phyloP scores from a whole-genome alignment of 1,140 invertebrate species.

The Leptestheria dahalacensis region DNA sequence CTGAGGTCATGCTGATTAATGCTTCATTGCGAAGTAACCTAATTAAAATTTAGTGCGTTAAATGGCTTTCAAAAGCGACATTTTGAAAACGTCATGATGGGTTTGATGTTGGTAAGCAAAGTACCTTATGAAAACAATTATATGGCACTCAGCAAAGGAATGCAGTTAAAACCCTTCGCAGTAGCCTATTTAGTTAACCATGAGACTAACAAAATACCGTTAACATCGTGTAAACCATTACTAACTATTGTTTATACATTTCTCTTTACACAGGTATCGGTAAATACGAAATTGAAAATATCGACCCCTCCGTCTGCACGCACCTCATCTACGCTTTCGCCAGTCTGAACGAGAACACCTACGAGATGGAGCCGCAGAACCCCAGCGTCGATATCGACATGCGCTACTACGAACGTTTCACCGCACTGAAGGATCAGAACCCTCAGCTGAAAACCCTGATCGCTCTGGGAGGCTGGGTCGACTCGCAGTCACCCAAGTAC shows the following conservation, averaged over 20 bases:
- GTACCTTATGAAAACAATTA: no score
- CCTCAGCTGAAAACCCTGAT: constrained; percentile 36
- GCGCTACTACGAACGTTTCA: constrained; percentile 35
- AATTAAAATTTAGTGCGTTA: no score
- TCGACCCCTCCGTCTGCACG: constrained; percentile 56
- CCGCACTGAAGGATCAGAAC: constrained; percentile 35
- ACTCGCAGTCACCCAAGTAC: constrained; percentile 35
- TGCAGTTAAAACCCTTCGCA: no score
- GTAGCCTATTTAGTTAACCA: no score
- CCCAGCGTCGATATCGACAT: constrained; percentile 36
- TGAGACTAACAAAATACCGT: no score
- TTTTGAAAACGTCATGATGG: no score
- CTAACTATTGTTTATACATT: constrained; percentile 18
- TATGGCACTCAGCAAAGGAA: no score
- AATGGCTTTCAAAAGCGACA: no score
- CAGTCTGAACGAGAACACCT: constrained; percentile 44
- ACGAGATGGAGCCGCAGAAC: constrained; percentile 39
- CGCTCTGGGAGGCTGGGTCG: constrained; percentile 37
- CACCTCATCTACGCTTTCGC: constrained; percentile 68
- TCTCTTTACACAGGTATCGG: constrained; percentile 28
- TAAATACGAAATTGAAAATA: constrained; percentile 53
- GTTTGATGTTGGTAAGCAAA: no score
- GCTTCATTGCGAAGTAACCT: no score
- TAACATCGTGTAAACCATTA: no score
- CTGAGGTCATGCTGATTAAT: no score